Percentiles rank a stretch among this genome's conserved stretches.
Conservation (phyloP, 2,888 invertebrate species). For the Lepidochitona cinerea region DNA sequence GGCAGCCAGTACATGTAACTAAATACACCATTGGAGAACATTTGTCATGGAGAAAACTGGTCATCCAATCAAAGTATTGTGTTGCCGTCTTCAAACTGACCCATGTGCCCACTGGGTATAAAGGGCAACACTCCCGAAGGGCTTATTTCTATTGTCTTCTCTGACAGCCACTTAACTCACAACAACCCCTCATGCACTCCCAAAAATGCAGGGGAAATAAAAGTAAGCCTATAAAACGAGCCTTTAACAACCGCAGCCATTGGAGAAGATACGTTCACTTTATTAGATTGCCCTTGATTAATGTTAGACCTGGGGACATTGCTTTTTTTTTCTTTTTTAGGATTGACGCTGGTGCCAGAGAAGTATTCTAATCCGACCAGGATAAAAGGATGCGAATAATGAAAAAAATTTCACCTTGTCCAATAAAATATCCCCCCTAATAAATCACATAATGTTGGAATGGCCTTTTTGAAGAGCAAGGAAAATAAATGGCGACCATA, state of each 20-base stretch:
- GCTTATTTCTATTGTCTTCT: too few relatives aligned
- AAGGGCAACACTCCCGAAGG: too few relatives aligned
- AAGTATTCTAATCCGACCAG: neutral
- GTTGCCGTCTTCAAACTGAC: too few relatives aligned
- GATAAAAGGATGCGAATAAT: neutral
- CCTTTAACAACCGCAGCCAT: neutral
- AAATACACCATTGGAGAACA: too few relatives aligned
- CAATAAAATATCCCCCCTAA: neutral
- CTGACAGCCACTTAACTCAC: neutral
- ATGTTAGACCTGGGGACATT: too few relatives aligned
- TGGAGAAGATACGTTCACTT: neutral
- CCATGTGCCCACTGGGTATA: too few relatives aligned
- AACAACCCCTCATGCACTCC: neutral
- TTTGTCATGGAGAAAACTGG: too few relatives aligned
- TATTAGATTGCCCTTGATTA: neutral
- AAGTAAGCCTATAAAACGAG: neutral
- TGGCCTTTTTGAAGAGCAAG: neutral
- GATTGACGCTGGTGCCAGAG: neutral
- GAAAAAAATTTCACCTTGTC: neutral
- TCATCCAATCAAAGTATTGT: too few relatives aligned
- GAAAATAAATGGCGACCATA: neutral
- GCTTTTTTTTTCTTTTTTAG: too few relatives aligned
- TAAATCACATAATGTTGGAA: neutral
- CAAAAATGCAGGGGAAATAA: neutral
- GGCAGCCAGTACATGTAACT: too few relatives aligned